Evolutionary conservation across 1,140 invertebrate genomes (phyloP), one percentile per base, ranked within the genome.

Genomic region (Drosophila yakuba): DNA sequence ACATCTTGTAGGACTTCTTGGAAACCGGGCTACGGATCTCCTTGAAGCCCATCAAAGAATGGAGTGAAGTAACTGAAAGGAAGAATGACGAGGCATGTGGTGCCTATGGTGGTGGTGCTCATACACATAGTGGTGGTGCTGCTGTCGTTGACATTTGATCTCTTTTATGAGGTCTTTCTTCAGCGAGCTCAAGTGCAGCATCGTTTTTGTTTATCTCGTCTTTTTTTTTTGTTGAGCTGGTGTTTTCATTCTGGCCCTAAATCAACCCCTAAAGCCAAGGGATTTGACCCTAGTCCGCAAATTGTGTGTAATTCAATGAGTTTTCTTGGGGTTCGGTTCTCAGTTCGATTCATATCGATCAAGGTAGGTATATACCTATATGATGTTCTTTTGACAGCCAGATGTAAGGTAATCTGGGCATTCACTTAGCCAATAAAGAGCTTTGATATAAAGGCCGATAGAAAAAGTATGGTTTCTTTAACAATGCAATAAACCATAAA

Each of bases 1-100:
- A 88, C 83, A 89, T 69, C 83, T 88, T 86, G 80, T 84, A 89
- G 79, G 66, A 74, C 69, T 89, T 89, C 84, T 90, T 78, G 84
- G 84, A 89, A 86, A 63, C 55, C 54, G 50, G 35, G 35, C 36
- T 61, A 54, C 43, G 63, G 45, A 67, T 52, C 35, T 32, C 63
- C 32, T 66, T 39, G 57, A 59, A 58, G 50, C 15, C 60, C 38
- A 50, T 45, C 60, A 68, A 38, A 64, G 60, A 68, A 68, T 68
- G 59, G 64, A 69, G 47, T 47, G 48, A 17, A 69, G 66, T 66
- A 67, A 28, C 66, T 39, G 54, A 63, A 64, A 48, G 80, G 52
- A 51, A 72, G 57, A 74, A 67, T 60, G 59, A 63, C 60, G 54
- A 72, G 60, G 69, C 82, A 78, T 73, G 62, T 67, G 61, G 61